Evolutionary conservation across 1,140 invertebrate species (phyloP).

Genomic region (Diorhabda elongata): DNA sequence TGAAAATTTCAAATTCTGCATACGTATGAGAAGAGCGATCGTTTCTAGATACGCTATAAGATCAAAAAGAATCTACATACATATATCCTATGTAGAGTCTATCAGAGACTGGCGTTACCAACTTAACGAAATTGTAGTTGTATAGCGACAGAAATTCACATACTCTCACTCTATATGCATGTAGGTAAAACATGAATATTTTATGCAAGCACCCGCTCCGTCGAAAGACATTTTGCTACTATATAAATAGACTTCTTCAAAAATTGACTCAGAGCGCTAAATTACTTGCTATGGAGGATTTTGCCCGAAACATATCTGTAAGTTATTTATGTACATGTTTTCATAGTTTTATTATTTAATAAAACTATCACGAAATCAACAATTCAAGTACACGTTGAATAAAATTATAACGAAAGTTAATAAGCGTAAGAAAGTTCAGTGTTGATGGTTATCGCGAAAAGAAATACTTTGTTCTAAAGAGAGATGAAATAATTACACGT

Average conservation of each 20-base stretch:
- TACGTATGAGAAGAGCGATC: too few relatives aligned
- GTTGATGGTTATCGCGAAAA: too few relatives aligned
- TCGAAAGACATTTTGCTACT: slow-evolving; percentile 2
- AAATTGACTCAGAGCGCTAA: neutral
- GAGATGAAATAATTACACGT: too few relatives aligned
- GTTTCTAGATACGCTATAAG: too few relatives aligned
- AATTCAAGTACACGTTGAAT: too few relatives aligned
- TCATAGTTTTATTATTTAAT: too few relatives aligned
- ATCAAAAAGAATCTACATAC: slow-evolving; percentile 10
- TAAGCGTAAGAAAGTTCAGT: too few relatives aligned
- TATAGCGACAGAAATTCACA: slow-evolving; percentile 26
- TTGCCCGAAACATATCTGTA: neutral
- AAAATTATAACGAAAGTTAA: too few relatives aligned
- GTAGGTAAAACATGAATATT: slow-evolving; percentile 36
- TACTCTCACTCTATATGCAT: slow-evolving; percentile 13
- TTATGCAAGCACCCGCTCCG: slow-evolving; percentile 22
- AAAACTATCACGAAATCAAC: too few relatives aligned
- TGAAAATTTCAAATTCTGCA: too few relatives aligned
- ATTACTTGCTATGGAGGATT: neutral
- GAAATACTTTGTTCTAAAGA: too few relatives aligned
- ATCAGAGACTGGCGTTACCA: slow-evolving; percentile 28
- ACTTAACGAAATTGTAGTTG: slow-evolving; percentile 35
- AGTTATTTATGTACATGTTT: too few relatives aligned
- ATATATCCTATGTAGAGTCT: slow-evolving; percentile 24
- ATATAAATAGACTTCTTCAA: slow-evolving; percentile 1